Evolutionary conservation across 1,140 invertebrate genomes (phyloP), one percentile per base, ranked within the genome.

Genomic region (Camponotus pennsylvanicus): DNA sequence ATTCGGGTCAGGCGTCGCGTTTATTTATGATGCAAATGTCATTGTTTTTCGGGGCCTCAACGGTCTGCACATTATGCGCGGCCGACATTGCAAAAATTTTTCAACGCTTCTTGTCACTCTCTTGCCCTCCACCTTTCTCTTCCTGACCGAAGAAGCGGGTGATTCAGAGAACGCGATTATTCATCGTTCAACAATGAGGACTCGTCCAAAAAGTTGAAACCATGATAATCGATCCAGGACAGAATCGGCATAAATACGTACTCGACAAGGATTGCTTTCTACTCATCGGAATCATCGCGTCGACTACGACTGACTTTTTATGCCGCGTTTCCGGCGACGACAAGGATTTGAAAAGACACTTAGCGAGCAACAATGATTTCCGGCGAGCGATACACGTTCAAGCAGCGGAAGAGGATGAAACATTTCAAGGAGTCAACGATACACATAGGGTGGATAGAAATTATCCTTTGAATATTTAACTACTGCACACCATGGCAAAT

Each of bases 11-110:
- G 55, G 42, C 79, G 73, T 82, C 87, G 67, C 71, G 71, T 76
- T 86, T 67, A 82, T 77, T 86, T 88, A 89, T 89, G 57, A 92
- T 92, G 92, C 92, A 92, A 93, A 93, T 93, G 61, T 77, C 89
- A 93, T 93, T 93, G 92, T 93, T 89, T 92, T 64, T 86, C 82
- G 37, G 40, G 69, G 67, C 69, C 63, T 76, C 42, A 88, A 75
- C 77, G 37, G 76, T n/a, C 15, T 21, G 76, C 27, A 59, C 52
- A 90, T 90, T 89, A 88, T 90, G 63, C 87, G 73, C 78, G 75
- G 34, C 87, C 76, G 82, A 79, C 85, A 88, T 90, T 32, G 86
- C 52, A 61, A 78, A 85, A 75, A 89, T 73, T 89, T 79, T 78
- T 84, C 55, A 49, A 37, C 34, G 27, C 42, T 66, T 34, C 42